Conservation (phyloP, 2,888 invertebrate species). For the Thereva nobilitata region DNA sequence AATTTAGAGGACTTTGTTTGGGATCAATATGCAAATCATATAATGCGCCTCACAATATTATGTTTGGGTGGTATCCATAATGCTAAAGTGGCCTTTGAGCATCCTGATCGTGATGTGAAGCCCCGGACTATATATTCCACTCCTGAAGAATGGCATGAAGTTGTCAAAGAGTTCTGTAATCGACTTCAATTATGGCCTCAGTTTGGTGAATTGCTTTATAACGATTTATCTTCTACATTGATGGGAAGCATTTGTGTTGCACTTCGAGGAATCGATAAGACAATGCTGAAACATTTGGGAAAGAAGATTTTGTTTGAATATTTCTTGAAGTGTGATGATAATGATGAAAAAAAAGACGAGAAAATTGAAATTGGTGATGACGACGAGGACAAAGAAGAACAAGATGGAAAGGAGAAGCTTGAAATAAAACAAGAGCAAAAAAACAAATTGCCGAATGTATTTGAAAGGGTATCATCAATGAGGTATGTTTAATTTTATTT, state of each 20-base stretch:
- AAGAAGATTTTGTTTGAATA: conserved; percentile 66
- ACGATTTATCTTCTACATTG: conserved; percentile 72
- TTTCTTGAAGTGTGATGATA: conserved; percentile 47
- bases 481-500: conserved; percentile 51
- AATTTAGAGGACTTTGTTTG: conserved; percentile 84
- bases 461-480: conserved; percentile 65
- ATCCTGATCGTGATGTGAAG: conserved; percentile 56
- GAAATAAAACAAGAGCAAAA: conserved; percentile 30
- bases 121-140: conserved; percentile 54
- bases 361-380: conserved; percentile 47
- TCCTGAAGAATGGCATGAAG: conserved; percentile 65
- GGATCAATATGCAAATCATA: conserved; percentile 77
- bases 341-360: conserved; percentile 48
- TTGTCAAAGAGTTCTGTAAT: conserved; percentile 67
- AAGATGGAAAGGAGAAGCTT: conserved; percentile 29
- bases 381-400: conserved; percentile 40
- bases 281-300: conserved; percentile 65
- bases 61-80: conserved; percentile 70
- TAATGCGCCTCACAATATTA: conserved; percentile 73
- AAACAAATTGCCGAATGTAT: conserved; percentile 62
- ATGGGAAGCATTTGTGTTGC: conserved; percentile 65
- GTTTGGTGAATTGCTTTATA: conserved; percentile 71
- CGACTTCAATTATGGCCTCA: conserved; percentile 76
- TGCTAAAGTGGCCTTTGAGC: conserved; percentile 59
- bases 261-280: conserved; percentile 64